A percentile compares a stretch with the other conserved stretches of the same genome.
Conservation (phyloP, 2,888 invertebrate genomes). For the Drosophila anomalata region DNA sequence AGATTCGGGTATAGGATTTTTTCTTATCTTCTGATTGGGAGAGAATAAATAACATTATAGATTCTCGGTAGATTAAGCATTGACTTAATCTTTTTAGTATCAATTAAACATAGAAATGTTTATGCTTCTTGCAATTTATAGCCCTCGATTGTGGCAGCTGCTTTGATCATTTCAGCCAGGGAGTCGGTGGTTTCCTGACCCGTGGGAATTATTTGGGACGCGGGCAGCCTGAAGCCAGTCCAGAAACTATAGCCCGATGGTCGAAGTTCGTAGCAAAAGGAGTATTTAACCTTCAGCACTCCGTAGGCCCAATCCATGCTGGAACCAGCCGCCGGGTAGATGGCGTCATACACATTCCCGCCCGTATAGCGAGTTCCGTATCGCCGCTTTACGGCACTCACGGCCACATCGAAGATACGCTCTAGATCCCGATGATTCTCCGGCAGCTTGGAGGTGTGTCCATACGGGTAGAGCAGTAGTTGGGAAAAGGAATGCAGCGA, state of each 20-base stretch:
- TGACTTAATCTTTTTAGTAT: not conserved
- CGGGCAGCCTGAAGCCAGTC: slow-evolving; percentile 88
- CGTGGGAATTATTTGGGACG: slow-evolving; percentile 87
- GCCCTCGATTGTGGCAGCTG: slow-evolving; percentile 32
- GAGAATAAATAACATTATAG: not conserved
- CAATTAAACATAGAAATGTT: not conserved
- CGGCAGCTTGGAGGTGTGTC: slow-evolving; percentile 85
- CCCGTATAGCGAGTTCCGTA: slow-evolving; percentile 83
- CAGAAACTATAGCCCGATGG: slow-evolving; percentile 67
- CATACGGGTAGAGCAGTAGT: slow-evolving; percentile 88
- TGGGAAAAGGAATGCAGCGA: slow-evolving; percentile 91
- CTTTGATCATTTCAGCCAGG: slow-evolving; percentile 84
- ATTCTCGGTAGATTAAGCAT: not conserved
- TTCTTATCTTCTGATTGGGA: not conserved
- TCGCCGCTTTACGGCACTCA: slow-evolving; percentile 75
- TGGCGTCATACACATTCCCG: slow-evolving; percentile 84
- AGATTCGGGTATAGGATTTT: not conserved
- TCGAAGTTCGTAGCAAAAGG: slow-evolving; percentile 87
- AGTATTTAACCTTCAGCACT: slow-evolving; percentile 85
- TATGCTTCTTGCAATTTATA: slow-evolving; percentile 19
- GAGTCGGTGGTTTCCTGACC: slow-evolving; percentile 87
- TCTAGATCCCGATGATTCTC: slow-evolving; percentile 85
- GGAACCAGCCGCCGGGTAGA: slow-evolving; percentile 86
- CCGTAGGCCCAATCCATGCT: slow-evolving; percentile 88
- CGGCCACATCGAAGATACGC: slow-evolving; percentile 69